These are phyloP conservation scores for Campaea margaritaria DNA, from an alignment of 2,888 invertebrate species.

Conservation along the genomic window DNA sequence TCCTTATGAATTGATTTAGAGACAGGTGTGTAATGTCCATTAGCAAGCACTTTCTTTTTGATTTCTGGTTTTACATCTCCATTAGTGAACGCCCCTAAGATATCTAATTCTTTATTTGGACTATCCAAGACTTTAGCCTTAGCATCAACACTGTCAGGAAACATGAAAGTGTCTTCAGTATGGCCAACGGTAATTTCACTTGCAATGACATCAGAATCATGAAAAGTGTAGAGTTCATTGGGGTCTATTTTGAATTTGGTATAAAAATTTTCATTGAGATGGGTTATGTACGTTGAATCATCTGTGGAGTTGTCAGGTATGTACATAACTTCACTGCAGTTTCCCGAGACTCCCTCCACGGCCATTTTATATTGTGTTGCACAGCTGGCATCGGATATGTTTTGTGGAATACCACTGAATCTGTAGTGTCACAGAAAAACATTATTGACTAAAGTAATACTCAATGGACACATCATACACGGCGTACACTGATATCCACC, in stretches of 20 bases:
- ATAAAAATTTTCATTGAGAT: constrained; percentile 78
- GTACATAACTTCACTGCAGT: constrained; percentile 76
- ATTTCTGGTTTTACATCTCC: constrained; percentile 67
- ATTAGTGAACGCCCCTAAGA: constrained; percentile 64
- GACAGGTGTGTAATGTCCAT: constrained; percentile 68
- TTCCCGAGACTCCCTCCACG: constrained; percentile 75
- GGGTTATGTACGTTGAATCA: constrained; percentile 75
- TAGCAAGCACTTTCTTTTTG: constrained; percentile 61
- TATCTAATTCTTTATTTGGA: constrained; percentile 67
- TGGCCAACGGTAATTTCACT: constrained; percentile 80
- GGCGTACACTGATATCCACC: too few species aligned
- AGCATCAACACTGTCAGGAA: constrained; percentile 67
- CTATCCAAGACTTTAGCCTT: constrained; percentile 66
- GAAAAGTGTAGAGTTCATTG: constrained; percentile 81
- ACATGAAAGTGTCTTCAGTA: constrained; percentile 77
- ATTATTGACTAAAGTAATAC: background rate
- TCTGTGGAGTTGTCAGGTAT: constrained; percentile 76
- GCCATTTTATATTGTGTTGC: constrained; percentile 82
- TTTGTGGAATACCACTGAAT: constrained; percentile 83
- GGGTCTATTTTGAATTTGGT: constrained; percentile 83
- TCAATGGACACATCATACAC: too few species aligned
- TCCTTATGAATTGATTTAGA: constrained; percentile 52
- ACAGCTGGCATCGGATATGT: constrained; percentile 81
- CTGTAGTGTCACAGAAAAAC: constrained; percentile 49
- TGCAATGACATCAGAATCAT: constrained; percentile 80